Conservation (phyloP, 1,140 invertebrate genomes). For the Meloidogyne hapla region DNA sequence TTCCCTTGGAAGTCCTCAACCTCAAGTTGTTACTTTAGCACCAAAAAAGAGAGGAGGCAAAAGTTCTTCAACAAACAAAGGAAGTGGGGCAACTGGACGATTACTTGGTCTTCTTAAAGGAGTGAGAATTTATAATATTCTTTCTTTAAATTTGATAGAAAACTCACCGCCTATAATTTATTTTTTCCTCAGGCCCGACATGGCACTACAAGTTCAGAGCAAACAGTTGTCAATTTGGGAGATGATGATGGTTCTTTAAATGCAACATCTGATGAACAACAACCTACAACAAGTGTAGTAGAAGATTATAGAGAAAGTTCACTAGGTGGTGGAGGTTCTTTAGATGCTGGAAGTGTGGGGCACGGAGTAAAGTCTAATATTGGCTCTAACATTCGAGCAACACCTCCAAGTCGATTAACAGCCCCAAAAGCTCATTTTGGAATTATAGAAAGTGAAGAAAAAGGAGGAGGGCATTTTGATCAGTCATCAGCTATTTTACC, state of each 20-base stretch:
- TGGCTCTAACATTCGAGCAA: background rate
- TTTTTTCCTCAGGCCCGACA: background rate
- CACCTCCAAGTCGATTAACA: background rate
- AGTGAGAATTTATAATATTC: background rate
- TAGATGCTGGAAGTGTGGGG: background rate
- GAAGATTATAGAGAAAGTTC: background rate
- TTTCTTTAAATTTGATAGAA: too few relatives aligned
- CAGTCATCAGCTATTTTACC: background rate
- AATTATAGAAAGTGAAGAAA: constrained; percentile 3
- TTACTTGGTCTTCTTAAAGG: constrained; percentile 33
- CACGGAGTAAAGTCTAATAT: background rate
- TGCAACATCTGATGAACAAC: background rate
- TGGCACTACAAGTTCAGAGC: constrained; percentile 6
- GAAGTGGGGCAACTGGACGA: constrained; percentile 48
- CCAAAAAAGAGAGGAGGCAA: constrained; percentile 33
- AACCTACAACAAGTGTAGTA: background rate
- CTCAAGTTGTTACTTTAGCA: constrained; percentile 30
- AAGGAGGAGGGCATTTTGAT: background rate
- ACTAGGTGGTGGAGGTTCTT: constrained; percentile 5
- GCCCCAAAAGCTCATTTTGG: background rate
- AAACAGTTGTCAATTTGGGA: background rate
- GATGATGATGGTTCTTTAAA: constrained; percentile 5
- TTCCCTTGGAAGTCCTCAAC: constrained; percentile 45
- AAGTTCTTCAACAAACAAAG: constrained; percentile 26
- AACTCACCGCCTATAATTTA: background rate